phyloP scores from a whole-genome alignment of 2,113 vertebrate species.

The Xenus cinereus region DNA sequence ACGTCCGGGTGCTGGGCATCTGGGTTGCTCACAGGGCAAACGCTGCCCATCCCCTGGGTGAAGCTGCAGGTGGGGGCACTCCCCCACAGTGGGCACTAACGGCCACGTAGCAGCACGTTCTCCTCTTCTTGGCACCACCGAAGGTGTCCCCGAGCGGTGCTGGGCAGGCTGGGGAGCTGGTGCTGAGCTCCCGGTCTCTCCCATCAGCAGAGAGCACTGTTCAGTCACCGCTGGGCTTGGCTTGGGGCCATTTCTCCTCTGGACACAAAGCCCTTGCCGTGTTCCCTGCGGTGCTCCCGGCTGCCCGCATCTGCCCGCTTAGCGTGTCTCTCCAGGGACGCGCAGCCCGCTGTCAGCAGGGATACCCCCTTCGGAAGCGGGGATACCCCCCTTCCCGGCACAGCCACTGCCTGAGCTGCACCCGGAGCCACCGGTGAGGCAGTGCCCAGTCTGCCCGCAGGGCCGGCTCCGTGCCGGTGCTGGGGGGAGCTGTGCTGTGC shows the following conservation, averaged over 20 bases:
- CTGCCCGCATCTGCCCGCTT: neutral
- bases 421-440: neutral
- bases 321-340: neutral
- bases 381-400: neutral
- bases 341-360: accelerated
- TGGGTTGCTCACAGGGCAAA: neutral
- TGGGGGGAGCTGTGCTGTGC: neutral
- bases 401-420: neutral
- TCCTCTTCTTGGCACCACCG: neutral
- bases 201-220: conserved; percentile 37
- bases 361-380: neutral
- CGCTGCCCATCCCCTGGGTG: accelerated
- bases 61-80: too few relatives aligned
- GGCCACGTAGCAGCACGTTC: neutral
- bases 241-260: neutral
- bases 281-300: neutral
- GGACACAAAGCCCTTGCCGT: neutral
- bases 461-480: neutral
- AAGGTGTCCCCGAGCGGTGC: neutral
- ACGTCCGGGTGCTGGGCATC: neutral
- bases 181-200: neutral
- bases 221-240: neutral
- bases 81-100: neutral
- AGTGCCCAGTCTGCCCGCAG: neutral
- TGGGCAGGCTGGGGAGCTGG: neutral